Base-by-base conservation (phyloP, 2,113 vertebrate species). In the Brachirus orientalis region DNA sequence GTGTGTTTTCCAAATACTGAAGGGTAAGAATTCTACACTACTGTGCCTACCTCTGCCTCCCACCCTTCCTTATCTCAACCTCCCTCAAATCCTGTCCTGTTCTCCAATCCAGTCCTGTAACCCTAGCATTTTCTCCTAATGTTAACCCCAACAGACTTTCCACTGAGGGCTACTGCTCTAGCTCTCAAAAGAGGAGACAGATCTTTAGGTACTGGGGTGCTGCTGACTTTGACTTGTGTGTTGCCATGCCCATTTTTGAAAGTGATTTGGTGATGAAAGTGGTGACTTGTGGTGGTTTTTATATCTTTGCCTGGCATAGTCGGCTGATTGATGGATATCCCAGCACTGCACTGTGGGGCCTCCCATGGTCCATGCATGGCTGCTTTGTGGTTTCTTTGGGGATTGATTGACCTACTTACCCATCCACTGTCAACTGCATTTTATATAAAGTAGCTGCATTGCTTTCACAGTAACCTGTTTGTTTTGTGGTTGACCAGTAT, bases 131-230 rank as follows among this genome's bases (percentile, higher is more conserved):
- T 92, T 93, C 92, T 91, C 93, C 91, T 92, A 94, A 79, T 94
- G 90, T 94, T 92, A 95, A 90, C 85, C 85, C 87, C 93, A 90
- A 93, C 96, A 97, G 94, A 95, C 91, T 95, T 94, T 93, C 94
- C 95, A 95, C 94, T 94, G 94, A 96, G 90, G 94, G 93, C 94
- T 97, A 95, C 95, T 94, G 94, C 93, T 95, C 94, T 94, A 94
- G 94, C 91, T 96, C 95, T 92, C 95, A 95, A 94, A 95, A 95
- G 89, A 93, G 93, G 94, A 96, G 95, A 90, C 96, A 98, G 93
- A 95, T 95, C 89, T 97, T 96, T 96, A 95, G 96, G 95, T 96
- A 95, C 92, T 91, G 87, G 87, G 88, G 87, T 83, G 63, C 83
- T 88, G 72, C 72, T 90, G 83, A 86, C 80, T 75, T 69, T 94